phyloP scores from a whole-genome alignment of 2,888 invertebrate genomes.

The Pimpla rufipes region DNA sequence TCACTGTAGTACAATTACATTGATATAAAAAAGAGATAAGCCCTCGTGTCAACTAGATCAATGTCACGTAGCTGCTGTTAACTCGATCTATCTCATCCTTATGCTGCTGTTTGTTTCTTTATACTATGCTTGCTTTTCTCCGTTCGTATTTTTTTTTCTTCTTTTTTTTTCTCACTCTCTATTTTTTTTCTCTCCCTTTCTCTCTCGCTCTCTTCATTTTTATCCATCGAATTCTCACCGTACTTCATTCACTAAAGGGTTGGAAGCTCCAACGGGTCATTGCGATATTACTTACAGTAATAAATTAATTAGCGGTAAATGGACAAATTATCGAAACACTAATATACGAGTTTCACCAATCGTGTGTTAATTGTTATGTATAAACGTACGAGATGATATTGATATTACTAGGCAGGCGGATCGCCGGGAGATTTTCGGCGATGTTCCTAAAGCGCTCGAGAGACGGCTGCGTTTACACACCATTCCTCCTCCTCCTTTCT shows the following conservation, averaged over 20 bases:
- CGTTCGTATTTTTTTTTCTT: slow-evolving; percentile 34
- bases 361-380: slow-evolving; percentile 74
- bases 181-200: slow-evolving; percentile 48
- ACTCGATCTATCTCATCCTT: slow-evolving; percentile 52
- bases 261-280: slow-evolving; percentile 74
- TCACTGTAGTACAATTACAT: slow-evolving; percentile 80
- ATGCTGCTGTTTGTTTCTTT: slow-evolving; percentile 45
- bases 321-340: slow-evolving; percentile 82
- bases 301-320: slow-evolving; percentile 80
- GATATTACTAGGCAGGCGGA: slow-evolving; percentile 72
- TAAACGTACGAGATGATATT: slow-evolving; percentile 82
- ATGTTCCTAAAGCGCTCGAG: slow-evolving; percentile 59
- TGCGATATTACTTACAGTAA: slow-evolving; percentile 76
- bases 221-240: slow-evolving; percentile 45
- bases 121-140: slow-evolving; percentile 26
- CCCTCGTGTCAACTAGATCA: slow-evolving; percentile 77
- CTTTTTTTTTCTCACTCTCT: slow-evolving; percentile 59
- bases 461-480: slow-evolving; percentile 51
- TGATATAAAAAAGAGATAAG: slow-evolving; percentile 80
- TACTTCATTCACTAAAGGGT: slow-evolving; percentile 65
- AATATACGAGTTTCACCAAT: slow-evolving; percentile 78
- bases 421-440: slow-evolving; percentile 59
- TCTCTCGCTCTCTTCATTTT: slow-evolving; percentile 61
- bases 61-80: slow-evolving; percentile 77
- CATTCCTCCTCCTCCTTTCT: slow-evolving; percentile 25